These are phyloP conservation scores for Tetramorium simillimum DNA, from an alignment of 1,140 invertebrate species.

Conservation along the genomic window DNA sequence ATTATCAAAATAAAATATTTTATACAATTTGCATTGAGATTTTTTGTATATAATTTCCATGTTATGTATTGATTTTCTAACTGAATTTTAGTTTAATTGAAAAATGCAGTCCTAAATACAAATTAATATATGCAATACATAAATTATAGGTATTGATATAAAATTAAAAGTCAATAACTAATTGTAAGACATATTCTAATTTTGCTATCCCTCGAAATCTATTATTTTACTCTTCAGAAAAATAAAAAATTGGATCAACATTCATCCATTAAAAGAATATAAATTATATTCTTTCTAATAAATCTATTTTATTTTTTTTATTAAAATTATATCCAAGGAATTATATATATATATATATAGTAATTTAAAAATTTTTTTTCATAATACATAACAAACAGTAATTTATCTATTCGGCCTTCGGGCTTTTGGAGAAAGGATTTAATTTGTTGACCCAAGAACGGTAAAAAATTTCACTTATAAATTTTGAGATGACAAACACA, in stretches of 20 bases:
- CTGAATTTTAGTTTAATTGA: neutral
- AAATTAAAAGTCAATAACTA: neutral
- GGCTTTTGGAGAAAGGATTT: constrained; percentile 87
- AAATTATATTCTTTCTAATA: neutral
- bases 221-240: neutral
- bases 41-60: neutral
- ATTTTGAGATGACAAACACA: constrained; percentile 18
- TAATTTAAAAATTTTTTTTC: constrained; percentile 13
- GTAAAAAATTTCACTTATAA: constrained; percentile 57
- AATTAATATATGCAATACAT: constrained; percentile 1
- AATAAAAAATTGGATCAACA: neutral
- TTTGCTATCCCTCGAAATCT: neutral
- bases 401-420: constrained; percentile 60
- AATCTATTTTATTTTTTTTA: constrained; percentile 25
- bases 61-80: constrained; percentile 7
- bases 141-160: neutral
- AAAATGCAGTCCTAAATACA: neutral
- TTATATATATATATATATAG: no score
- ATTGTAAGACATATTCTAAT: no score
- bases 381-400: constrained; percentile 1
- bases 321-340: neutral
- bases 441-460: constrained; percentile 89
- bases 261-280: neutral
- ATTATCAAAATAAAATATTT: constrained; percentile 14
- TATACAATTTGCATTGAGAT: neutral